phyloP scores from a whole-genome alignment of 30 jellyfish, hydroid and myxozoan species.

The Aurelia sp. region DNA sequence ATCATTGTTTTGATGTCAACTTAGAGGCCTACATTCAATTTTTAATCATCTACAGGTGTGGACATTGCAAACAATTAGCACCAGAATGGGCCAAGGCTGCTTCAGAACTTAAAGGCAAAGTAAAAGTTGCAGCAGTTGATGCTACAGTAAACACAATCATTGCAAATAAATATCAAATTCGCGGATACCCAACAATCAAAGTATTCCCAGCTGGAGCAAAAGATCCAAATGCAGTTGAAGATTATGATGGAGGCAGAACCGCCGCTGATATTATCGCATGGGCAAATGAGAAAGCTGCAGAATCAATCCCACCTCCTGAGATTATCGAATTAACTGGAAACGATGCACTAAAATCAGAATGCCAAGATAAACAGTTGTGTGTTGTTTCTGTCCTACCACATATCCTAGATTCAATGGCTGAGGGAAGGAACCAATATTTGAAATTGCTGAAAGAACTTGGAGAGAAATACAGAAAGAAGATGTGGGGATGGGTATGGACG shows the following conservation, averaged over 20 bases:
- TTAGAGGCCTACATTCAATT: too few relatives aligned
- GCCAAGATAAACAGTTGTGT: constrained; percentile 88
- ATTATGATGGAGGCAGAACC: constrained; percentile 96
- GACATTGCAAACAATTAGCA: constrained; percentile 94
- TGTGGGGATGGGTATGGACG: constrained; percentile 99
- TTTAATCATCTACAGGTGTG: constrained; percentile 71
- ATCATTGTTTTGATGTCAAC: background rate
- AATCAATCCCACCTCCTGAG: constrained; percentile 87
- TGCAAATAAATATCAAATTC: constrained; percentile 75
- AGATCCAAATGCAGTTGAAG: constrained; percentile 70
- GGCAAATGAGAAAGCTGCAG: constrained; percentile 73
- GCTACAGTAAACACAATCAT: constrained; percentile 82
- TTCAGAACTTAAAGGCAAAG: constrained; percentile 89
- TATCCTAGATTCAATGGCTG: constrained; percentile 88
- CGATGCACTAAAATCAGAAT: constrained; percentile 53
- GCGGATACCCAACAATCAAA: constrained; percentile 93
- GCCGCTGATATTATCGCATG: constrained; percentile 86
- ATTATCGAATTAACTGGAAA: constrained; percentile 68
- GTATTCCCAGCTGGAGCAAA: constrained; percentile 93
- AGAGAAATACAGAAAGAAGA: constrained; percentile 81
- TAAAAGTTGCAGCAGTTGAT: constrained; percentile 89
- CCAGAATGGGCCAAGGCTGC: constrained; percentile 99
- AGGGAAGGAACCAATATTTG: constrained; percentile 74
- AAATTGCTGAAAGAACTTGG: constrained; percentile 74
- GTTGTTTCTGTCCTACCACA: constrained; percentile 90